phyloP scores from a whole-genome alignment of 92 coral and sea anemone species.

The Virgularia gustaviana region DNA sequence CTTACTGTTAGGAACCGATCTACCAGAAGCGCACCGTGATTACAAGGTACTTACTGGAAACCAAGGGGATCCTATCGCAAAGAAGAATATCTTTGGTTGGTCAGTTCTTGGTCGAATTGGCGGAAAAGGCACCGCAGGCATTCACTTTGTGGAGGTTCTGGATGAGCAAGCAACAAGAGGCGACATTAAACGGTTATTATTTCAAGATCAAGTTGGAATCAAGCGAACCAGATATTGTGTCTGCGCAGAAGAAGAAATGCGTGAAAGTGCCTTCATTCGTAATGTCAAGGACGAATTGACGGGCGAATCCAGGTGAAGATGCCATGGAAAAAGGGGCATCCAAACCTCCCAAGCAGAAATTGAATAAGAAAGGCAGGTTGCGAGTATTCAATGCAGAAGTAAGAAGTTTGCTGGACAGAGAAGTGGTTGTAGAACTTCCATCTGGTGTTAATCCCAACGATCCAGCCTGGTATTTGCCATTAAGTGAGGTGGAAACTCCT shows the following conservation, averaged over 20 bases:
- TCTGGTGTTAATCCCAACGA: neutral
- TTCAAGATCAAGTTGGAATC: conserved; percentile 1
- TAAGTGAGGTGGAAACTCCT: conserved; percentile 1
- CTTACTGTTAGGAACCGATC: conserved; percentile 1
- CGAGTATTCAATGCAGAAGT: neutral
- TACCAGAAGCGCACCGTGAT: conserved; percentile 12
- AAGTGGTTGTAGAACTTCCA: neutral
- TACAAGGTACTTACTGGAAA: conserved; percentile 1
- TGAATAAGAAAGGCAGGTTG: conserved; percentile 5
- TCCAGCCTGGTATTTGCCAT: conserved; percentile 12
- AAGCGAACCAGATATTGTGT: neutral
- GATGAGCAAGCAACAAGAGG: conserved; percentile 13
- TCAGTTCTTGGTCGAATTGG: conserved; percentile 42
- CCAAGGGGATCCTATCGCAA: conserved; percentile 24
- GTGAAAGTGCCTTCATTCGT: conserved; percentile 39
- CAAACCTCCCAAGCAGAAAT: conserved; percentile 49
- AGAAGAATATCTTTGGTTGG: conserved; percentile 50
- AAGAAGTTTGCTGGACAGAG: conserved; percentile 6
- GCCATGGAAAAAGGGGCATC: conserved; percentile 61
- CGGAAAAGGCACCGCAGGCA: conserved; percentile 29
- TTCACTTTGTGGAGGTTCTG: conserved; percentile 1
- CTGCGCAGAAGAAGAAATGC: neutral
- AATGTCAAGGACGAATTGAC: conserved; percentile 43
- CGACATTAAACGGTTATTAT: conserved; percentile 53
- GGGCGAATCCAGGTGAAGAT: conserved; percentile 59